Base-by-base conservation (phyloP, 2,888 invertebrate species). In the Sisyra nigra region DNA sequence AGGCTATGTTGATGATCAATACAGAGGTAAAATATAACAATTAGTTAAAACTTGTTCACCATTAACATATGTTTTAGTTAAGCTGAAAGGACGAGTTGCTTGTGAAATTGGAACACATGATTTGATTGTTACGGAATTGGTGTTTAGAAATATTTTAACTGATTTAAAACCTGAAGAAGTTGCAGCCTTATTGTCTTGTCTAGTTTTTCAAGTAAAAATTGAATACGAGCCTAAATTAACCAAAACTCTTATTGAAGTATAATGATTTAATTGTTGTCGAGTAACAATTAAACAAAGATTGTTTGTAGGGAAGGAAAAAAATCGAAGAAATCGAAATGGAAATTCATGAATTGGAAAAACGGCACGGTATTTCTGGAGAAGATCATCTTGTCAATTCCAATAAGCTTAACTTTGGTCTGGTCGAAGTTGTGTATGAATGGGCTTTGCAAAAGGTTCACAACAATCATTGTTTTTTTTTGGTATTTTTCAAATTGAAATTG, bases 401-500 rank as follows among this genome's bases (percentile, higher is more conserved):
- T 24, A 68, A 75, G 41, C 69, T 86, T 29, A 89, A 92, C 62
- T 96, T 94, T 62, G 89, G 88, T 1, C 67, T 98, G n/a, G 80
- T 89, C 17, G 76, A 87, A 54, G 93, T 94, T 2, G 94, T 96
- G 0, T 89, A 93, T 59, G 87, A 94, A 57, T 98, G 97, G 97
- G 94, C 96, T 1, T 69, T 78, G 39, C 86, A 89, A 53, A 81
- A 80, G 72, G 83, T 82, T 60, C 57, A 58, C 24, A n/a, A 8
- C 17, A 15, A 18, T 5, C 7, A 24, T 24, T 24, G 3, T 5
- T 24, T 14, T 24, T n/a, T 2, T 15, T 40, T 13, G 11, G 8
- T 2, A 9, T 40, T 15, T 14, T 31, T 14, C 33, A 38, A 37
- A 39, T 41, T 44, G 11, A 46, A n/a, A 34, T 15, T 33, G 44